Evolutionary conservation across 2,888 invertebrate species (phyloP).

Genomic region (Formica aserva): DNA sequence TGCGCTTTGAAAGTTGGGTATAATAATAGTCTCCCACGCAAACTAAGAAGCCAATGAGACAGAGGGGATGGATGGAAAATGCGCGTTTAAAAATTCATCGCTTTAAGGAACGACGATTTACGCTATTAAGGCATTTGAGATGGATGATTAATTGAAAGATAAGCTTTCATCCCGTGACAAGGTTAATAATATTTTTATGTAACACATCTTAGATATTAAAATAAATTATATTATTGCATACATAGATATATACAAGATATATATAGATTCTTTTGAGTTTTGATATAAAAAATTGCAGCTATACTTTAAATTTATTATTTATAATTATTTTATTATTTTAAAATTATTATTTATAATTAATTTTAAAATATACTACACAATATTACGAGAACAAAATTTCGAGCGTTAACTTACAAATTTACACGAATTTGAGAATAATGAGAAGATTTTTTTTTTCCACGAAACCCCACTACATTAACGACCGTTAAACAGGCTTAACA

Average conservation of each 20-base stretch:
- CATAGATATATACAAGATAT: background rate
- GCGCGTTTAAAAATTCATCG: conserved; percentile 36
- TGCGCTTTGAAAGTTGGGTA: conserved; percentile 25
- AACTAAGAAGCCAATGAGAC: conserved; percentile 46
- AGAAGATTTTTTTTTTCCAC: background rate
- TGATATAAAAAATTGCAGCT: background rate
- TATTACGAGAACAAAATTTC: background rate
- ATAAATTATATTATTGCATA: background rate
- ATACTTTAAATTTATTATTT: background rate
- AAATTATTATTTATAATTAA: background rate
- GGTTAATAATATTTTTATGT: background rate
- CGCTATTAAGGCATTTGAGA: conserved; percentile 20
- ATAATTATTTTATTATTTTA: background rate
- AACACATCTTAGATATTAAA: background rate
- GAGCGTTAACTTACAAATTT: conserved; percentile 17
- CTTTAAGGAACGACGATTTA: conserved; percentile 15
- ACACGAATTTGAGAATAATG: background rate
- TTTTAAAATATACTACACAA: background rate
- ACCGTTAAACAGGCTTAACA: background rate
- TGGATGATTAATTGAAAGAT: background rate
- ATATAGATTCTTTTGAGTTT: background rate
- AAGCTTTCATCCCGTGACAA: background rate
- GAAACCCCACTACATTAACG: background rate
- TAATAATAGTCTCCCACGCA: conserved; percentile 23
- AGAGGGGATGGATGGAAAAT: background rate